Percentiles rank a stretch among this genome's conserved stretches.
phyloP scores from a whole-genome alignment of 2,797 vertebrate genomes.

The Distichodus sexfasciatus region DNA sequence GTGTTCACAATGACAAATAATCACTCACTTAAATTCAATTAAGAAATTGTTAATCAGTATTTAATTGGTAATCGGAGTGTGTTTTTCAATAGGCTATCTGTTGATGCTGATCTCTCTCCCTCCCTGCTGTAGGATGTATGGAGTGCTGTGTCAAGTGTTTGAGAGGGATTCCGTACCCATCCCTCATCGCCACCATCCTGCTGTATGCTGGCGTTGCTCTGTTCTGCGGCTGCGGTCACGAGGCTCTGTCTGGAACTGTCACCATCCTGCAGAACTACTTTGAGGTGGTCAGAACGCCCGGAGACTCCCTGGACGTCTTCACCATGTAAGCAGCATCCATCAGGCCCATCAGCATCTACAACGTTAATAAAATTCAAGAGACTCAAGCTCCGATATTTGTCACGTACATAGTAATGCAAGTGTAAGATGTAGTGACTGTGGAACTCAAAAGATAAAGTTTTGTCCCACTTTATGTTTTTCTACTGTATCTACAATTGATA shows the following conservation, averaged over 20 bases:
- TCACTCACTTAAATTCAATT: no score
- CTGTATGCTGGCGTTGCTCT: conserved; percentile 94
- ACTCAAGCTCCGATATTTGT: no score
- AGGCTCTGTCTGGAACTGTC: conserved; percentile 93
- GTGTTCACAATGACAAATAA: no score
- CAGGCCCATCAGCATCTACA: neutral
- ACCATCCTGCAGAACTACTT: conserved; percentile 98
- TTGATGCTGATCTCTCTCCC: neutral
- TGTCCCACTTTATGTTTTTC: no score
- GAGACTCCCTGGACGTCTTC: conserved; percentile 92
- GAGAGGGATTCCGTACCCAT: conserved; percentile 95
- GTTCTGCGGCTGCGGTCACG: conserved; percentile 97
- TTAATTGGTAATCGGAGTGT: no score
- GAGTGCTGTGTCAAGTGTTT: conserved; percentile 98
- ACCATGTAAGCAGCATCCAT: conserved; percentile 84
- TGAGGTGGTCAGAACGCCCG: conserved; percentile 89
- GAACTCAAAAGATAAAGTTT: no score
- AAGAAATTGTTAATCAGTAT: no score
- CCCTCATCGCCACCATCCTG: conserved; percentile 93
- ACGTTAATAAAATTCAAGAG: neutral
- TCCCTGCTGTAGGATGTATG: conserved; percentile 81
- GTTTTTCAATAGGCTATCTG: no score
- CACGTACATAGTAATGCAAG: no score
- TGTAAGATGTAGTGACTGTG: no score
- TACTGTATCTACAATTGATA: no score